phyloP scores from a whole-genome alignment of 2,113 vertebrate genomes.

The Osmerus mordax region DNA sequence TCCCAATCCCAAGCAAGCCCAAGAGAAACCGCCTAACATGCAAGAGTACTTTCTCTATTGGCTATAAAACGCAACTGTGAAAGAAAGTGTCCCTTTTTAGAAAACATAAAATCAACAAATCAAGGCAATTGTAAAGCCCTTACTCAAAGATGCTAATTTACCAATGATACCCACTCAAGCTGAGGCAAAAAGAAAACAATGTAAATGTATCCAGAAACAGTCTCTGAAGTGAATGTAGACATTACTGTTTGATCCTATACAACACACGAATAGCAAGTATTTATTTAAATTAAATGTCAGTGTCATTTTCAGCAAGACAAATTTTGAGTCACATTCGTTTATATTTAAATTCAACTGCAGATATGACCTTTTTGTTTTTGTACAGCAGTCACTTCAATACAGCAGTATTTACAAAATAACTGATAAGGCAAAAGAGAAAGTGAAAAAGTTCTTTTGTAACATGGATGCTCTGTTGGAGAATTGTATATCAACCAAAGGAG shows the following conservation, averaged over 20 bases:
- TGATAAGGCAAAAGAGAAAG: background rate
- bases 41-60: background rate
- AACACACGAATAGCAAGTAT: background rate
- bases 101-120: background rate
- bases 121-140: background rate
- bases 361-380: no score
- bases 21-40: background rate
- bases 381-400: no score
- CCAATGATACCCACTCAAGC: background rate
- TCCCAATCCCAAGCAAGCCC: background rate
- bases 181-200: background rate
- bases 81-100: background rate
- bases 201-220: background rate
- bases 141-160: background rate
- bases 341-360: no score
- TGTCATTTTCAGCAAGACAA: background rate
- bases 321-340: no score
- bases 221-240: background rate
- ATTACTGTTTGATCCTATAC: background rate
- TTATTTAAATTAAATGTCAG: background rate
- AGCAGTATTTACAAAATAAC: background rate
- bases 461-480: background rate
- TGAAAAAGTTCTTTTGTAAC: background rate
- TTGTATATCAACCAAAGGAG: background rate
- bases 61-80: background rate